These are phyloP conservation scores for Rattus rattus DNA, from an alignment of 2,113 vertebrate species.

Conservation along the genomic window DNA sequence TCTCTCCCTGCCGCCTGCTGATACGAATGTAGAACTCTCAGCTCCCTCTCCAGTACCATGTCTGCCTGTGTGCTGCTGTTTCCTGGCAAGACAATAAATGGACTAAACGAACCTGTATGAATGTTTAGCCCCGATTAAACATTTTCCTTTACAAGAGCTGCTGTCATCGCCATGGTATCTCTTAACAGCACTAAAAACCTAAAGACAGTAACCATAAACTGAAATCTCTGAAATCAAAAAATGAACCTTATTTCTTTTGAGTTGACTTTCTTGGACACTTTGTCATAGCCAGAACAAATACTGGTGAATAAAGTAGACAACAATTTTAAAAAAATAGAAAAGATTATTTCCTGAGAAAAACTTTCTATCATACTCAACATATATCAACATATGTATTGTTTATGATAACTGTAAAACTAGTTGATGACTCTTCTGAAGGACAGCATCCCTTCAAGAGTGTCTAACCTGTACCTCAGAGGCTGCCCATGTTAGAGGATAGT, in stretches of 20 bases:
- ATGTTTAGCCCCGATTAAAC: background rate
- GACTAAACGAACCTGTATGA: background rate
- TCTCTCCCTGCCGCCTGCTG: background rate
- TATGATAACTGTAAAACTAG: background rate
- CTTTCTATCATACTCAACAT: background rate
- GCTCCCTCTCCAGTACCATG: background rate
- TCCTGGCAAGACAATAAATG: background rate
- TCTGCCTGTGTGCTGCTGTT: background rate
- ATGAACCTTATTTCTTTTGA: background rate
- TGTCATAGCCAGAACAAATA: constrained; percentile 13
- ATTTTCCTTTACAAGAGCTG: background rate
- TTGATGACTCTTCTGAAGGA: background rate
- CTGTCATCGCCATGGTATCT: background rate
- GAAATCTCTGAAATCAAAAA: background rate
- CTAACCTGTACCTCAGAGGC: background rate
- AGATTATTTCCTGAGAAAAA: background rate
- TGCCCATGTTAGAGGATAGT: background rate
- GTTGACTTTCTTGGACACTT: background rate
- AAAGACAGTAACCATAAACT: background rate
- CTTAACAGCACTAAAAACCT: background rate
- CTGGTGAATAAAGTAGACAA: background rate
- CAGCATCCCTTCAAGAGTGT: background rate
- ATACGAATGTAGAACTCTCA: background rate
- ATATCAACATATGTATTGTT: background rate
- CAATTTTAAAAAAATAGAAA: constrained; percentile 38